These are phyloP conservation scores for Orchestes rusci DNA, from an alignment of 2,888 invertebrate species.

Conservation along the genomic window DNA sequence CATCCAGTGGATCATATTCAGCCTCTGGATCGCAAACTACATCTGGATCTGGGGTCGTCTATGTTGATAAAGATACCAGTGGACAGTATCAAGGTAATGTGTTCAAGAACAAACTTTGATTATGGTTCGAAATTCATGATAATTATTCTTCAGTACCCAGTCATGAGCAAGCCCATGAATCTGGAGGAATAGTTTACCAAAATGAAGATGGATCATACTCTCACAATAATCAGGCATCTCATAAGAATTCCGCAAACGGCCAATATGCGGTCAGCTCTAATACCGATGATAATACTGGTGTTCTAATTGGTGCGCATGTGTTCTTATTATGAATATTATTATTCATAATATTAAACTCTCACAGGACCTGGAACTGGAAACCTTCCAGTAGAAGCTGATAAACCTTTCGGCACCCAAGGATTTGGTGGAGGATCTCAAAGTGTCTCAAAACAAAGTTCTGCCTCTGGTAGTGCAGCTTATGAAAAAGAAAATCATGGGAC, in stretches of 20 bases:
- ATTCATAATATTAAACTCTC: no score
- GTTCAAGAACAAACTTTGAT: no score
- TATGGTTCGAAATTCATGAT: no score
- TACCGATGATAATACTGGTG: slow-evolving; percentile 12
- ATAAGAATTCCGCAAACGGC: slow-evolving; percentile 15
- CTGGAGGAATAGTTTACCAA: slow-evolving; percentile 14
- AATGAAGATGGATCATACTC: slow-evolving; percentile 12
- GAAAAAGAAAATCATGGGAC: background rate
- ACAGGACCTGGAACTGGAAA: slow-evolving; percentile 21
- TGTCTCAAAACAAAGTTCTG: slow-evolving; percentile 3
- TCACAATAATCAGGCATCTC: background rate
- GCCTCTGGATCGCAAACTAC: background rate
- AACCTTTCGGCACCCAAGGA: slow-evolving; percentile 16
- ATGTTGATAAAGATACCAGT: background rate
- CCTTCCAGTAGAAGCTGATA: slow-evolving; percentile 15
- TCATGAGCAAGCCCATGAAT: slow-evolving; percentile 9
- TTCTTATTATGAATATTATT: no score
- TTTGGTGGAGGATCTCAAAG: slow-evolving; percentile 15
- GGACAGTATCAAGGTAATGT: slow-evolving; percentile 5
- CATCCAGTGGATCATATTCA: background rate
- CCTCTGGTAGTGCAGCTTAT: background rate
- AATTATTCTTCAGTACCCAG: no score
- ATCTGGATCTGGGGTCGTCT: slow-evolving; percentile 4
- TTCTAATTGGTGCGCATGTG: slow-evolving; percentile 12
- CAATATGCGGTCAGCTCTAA: slow-evolving; percentile 18